Base-by-base conservation (phyloP, 2,113 vertebrate genomes). In the Gasterosteus nipponicus region DNA sequence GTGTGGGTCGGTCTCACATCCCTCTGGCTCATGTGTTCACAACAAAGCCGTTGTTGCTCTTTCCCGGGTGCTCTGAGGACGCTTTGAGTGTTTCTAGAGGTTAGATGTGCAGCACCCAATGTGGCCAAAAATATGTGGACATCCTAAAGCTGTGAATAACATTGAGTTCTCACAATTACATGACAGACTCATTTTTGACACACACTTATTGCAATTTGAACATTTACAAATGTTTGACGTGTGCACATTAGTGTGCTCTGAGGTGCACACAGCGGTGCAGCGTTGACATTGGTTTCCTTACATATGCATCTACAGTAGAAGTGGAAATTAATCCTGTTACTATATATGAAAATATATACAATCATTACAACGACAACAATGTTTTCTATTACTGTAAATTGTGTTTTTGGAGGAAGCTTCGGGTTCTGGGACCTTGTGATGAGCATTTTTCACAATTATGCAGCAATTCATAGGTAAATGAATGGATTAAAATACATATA, bases 81-180 rank as follows among this genome's bases (percentile, higher is more conserved):
- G 4, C 26, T 9, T 1, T 6, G 10, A 19, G 53, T n/a, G 53
- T 33, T 16, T 44, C 3, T 19, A 33, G 33, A 41, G 12, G 35
- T 60, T 41, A 10, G 14, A 15, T 1, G 10, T 11, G 41, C 35
- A 63, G 19, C 38, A 22, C 10, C 5, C 2, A 10, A 22, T 42
- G 54, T 53, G 66, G 58, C 38, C 66, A 35, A 46, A 69, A 56
- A 59, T 77, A 22, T 29, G 39, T 7, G 39, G 47, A 76, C 75
- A 10, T 1, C 4, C 18, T 2, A 29, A 11, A 31, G 5, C 7
- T 33, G 22, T 7, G 22, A 51, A 68, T 0, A 22, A 19, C 12
- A 12, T 41, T 16, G 7, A 54, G 14, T 16, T 44, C 39, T 33
- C 26, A 5, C 1, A n/a, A 5, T 11, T 49, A 42, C 59, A 31